Evolutionary conservation across 2,113 vertebrate genomes (phyloP).

Genomic region (Micromys minutus): DNA sequence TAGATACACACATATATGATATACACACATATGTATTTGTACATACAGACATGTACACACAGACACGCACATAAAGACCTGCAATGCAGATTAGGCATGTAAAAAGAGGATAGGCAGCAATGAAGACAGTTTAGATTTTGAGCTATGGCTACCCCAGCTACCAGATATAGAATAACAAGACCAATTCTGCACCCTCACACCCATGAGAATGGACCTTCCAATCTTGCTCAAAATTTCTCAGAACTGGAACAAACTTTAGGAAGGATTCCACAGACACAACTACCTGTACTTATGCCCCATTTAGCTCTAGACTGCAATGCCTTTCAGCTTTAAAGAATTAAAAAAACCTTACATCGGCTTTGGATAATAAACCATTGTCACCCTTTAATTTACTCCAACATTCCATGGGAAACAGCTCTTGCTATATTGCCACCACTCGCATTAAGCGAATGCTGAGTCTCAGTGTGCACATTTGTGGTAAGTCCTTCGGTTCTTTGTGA

Average conservation of each 20-base stretch:
- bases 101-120: neutral
- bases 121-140: neutral
- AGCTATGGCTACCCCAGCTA: neutral
- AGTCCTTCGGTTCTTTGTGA: neutral
- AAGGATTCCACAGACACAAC: neutral
- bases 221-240: neutral
- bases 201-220: neutral
- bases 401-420: conserved; percentile 34
- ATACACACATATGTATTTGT: neutral
- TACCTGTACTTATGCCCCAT: neutral
- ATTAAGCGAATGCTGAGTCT: conserved; percentile 3
- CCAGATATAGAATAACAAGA: neutral
- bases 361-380: neutral
- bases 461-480: conserved; percentile 15
- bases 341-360: neutral
- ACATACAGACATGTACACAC: neutral
- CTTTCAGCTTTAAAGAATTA: conserved; percentile 7
- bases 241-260: conserved; percentile 21
- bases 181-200: neutral
- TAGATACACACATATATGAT: neutral
- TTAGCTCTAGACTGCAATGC: conserved; percentile 13
- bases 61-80: neutral
- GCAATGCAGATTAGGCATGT: neutral
- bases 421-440: conserved; percentile 43
- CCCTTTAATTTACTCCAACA: conserved; percentile 9